Base-by-base conservation (phyloP, 2,113 vertebrate genomes). In the Mormoops blainvillei region DNA sequence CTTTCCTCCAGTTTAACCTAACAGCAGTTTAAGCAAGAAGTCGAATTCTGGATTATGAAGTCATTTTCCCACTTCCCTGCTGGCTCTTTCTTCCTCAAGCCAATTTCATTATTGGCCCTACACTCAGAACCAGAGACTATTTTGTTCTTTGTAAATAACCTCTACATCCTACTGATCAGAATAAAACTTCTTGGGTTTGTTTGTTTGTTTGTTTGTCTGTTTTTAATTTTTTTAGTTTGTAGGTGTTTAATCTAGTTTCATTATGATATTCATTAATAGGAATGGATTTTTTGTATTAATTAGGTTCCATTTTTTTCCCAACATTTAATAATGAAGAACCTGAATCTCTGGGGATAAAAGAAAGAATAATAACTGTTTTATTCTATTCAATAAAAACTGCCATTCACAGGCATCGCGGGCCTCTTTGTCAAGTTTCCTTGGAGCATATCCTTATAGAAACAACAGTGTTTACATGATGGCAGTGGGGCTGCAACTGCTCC, bases 311-410 rank as follows among this genome's bases (percentile, higher is more conserved):
- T 83, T 26, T 76, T 56, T 15, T 50, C 58, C 11, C 6, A 80
- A 52, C 15, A 54, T 82, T 93, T 85, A 81, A 58, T 92, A 54
- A 54, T 91, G 24, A 74, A 26, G 10, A 92, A 43, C 9, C 31
- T 33, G 63, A 90, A 61, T 86, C 28, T 77, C 74, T 76, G 36
- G 31, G 48, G 65, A 4, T 36, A 45, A 52, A 85, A 87, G 48
- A 74, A 86, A 93, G 13, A 94, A 77, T 43, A 52, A 48, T 52
- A 77, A 74, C 73, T 86, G 18, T 80, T 94, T 88, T 38, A 52
- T 85, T 96, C 67, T 74, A 22, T 86, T 96, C 82, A 74, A 3
- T 87, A 36, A 67, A 61, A 95, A 95, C 67, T 89, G 73, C 24
- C 50, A 52, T 86, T 91, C 70, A 89, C 68, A 78, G 58, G 43